Evolutionary conservation across 1,140 invertebrate genomes (phyloP), one percentile per base, ranked within the genome.

Genomic region (Drosophila carrolli): DNA sequence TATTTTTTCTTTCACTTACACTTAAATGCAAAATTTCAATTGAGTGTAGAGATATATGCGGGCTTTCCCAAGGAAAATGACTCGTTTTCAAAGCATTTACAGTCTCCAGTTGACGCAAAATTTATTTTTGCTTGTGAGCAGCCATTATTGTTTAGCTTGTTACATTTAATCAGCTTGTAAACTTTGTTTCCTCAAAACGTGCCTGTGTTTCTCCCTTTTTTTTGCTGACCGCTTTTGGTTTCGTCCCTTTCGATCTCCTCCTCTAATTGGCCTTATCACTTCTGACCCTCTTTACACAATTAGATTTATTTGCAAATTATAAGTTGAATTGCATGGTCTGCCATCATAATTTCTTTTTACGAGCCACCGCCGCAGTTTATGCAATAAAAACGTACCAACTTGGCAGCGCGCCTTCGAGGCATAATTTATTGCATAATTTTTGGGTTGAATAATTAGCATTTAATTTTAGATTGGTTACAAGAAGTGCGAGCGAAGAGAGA

Each of bases 301-400:
- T 86, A 88, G 67, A 86, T 86, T 88, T 83, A 88, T 86, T 88
- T 86, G 70, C 66, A 72, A 82, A 82, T 88, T 86, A 76, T 76
- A 86, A 76, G 71, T 83, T 72, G 63, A 76, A 79, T 75, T 86
- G 82, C 82, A 71, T 55, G 32, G 23, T 10, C 37, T 38, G 54
- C 16, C 11, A 4, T 47, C 61, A 54, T 59, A 65, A 58, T 60
- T 54, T 75, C 47, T 56, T 61, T 75, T 83, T 78, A 74, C 72
- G 65, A 41, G 23, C 57, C 51, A 55, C 38, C 54, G 75, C 82
- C 74, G 14, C 61, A 68, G 58, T n/a, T 71, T 82, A 66, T 85
- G 83, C 75, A 59, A 88, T 72, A 66, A 78, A 85, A 85, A 57
- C 58, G 57, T 16, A 72, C 59, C 61, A 74, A 66, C 77, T 81